Conservation (phyloP, 2,113 vertebrate genomes). For the Malurus elegans region DNA sequence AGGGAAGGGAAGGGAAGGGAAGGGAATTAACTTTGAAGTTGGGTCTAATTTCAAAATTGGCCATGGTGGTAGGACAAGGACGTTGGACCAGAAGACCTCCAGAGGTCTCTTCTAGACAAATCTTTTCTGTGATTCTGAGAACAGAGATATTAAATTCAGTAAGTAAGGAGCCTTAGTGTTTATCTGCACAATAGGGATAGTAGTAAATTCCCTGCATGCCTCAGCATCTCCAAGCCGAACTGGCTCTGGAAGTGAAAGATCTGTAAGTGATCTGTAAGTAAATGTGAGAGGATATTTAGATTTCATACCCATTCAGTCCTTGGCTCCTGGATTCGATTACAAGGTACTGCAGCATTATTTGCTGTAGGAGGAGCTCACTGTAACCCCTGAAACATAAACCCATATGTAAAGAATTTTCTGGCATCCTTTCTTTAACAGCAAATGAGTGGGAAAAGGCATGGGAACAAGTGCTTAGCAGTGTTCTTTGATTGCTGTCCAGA, state of each 20-base stretch:
- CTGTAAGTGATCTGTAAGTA: background rate
- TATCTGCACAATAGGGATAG: background rate
- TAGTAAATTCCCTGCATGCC: background rate
- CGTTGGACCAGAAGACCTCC: background rate
- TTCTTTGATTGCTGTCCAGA: conserved; percentile 51
- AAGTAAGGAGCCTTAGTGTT: background rate
- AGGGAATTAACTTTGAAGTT: background rate
- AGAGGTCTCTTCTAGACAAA: background rate
- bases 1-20: background rate
- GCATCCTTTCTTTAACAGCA: background rate
- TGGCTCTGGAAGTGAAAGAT: background rate
- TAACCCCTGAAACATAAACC: background rate
- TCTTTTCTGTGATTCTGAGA: background rate
- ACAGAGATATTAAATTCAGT: background rate
- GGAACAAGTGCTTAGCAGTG: background rate
- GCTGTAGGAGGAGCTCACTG: background rate
- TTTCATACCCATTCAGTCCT: background rate
- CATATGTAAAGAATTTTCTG: background rate
- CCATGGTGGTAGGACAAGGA: background rate
- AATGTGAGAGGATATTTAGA: background rate
- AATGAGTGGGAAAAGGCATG: conserved; percentile 25
- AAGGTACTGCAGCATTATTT: background rate
- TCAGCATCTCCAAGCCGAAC: background rate
- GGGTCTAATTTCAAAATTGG: background rate
- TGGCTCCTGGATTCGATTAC: background rate